Base-by-base conservation (phyloP, 2,888 invertebrate genomes). In the Scaptodrosophila latifasciaeformis region DNA sequence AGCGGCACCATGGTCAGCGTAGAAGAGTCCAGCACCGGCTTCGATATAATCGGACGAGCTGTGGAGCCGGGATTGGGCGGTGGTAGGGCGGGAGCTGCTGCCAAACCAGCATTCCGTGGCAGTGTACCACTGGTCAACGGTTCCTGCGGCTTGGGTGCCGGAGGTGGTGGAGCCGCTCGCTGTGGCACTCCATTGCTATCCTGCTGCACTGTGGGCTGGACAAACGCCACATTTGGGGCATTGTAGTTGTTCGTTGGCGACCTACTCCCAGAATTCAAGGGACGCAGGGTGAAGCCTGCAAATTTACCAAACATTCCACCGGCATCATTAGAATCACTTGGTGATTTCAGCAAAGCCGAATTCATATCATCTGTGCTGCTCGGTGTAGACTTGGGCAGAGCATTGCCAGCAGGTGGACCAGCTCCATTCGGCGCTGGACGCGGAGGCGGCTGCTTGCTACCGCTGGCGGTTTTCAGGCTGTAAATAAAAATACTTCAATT, bases 231-330 rank as follows among this genome's bases (percentile, higher is more conserved):
- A 70, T 90, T 90, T 13, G 85, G 82, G 2, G 79, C 85, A 46
- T 67, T 83, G 35, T 81, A 80, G 49, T 82, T 82, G 52, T 76
- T 77, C 3, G 74, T 64, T 6, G 84, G 81, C 34, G 84, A 77
- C 27, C 80, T 80, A 34, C 80, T 80, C 31, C 66, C 50, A 54
- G 82, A 82, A 51, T 84, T 84, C 21, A 87, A 65, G 1, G 87
- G 87, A 10, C 86, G 84, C 39, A 96, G 88, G 0, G 92, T 92
- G 85, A 95, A 96, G 0, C 95, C 95, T 86, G 93, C 94, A 87
- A 94, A 95, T 76, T 94, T 93, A 1, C 95, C 95, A 84, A 94
- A 94, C 86, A 95, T 91, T 75, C 92, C 91, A 56, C 86, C 74
- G 0, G 88, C 87, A 12, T 88, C 83, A 1, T 88, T 88, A 15